These are phyloP conservation scores for Protobothrops mucrosquamatus DNA, from an alignment of 2,113 vertebrate species.

Conservation along the genomic window DNA sequence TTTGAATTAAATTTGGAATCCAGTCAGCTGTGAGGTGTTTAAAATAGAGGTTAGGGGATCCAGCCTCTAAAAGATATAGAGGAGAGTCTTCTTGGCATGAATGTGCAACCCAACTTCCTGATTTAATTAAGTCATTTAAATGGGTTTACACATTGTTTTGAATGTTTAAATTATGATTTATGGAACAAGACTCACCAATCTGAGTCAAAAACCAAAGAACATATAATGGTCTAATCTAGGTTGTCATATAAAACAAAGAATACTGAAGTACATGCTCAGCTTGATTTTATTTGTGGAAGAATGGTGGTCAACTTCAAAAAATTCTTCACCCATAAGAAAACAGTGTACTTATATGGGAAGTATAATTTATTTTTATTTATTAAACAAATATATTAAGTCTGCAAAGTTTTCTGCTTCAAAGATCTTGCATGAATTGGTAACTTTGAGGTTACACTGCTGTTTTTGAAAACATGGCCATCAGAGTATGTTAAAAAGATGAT, in stretches of 20 bases:
- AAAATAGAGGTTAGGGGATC: background rate
- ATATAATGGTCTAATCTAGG: background rate
- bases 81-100: background rate
- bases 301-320: background rate
- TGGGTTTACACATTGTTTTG: background rate
- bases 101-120: background rate
- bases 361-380: background rate
- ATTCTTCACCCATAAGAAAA: background rate
- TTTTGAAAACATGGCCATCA: background rate
- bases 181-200: background rate
- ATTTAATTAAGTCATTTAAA: background rate
- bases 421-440: background rate
- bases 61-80: background rate
- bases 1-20: background rate
- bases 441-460: background rate
- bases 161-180: background rate
- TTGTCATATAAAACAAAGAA: background rate
- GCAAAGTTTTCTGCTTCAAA: background rate
- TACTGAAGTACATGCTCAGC: background rate
- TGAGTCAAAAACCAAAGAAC: background rate
- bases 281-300: background rate
- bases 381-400: background rate
- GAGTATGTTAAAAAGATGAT: background rate
- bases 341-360: background rate
- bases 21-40: background rate